Percentiles rank a stretch among this genome's conserved stretches.
Evolutionary conservation across 2,888 invertebrate species (phyloP).

Genomic region (Melinaea menophilus): DNA sequence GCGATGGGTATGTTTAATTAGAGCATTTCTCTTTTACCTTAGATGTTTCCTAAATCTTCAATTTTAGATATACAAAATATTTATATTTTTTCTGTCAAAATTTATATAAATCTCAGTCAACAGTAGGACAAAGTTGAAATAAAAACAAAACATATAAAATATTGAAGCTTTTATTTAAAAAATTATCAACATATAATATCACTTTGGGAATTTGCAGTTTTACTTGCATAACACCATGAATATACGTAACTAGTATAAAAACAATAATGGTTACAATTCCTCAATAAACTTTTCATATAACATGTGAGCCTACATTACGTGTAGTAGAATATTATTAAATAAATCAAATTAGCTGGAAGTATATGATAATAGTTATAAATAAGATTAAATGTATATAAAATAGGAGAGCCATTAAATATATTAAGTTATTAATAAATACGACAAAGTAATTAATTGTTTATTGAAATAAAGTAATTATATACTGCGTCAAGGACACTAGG

Average conservation of each 20-base stretch:
- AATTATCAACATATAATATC: conserved; percentile 77
- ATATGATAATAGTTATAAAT: conserved; percentile 9
- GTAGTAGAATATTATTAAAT: conserved; percentile 27
- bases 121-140: conserved; percentile 4
- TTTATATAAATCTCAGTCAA: too few relatives aligned
- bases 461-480: too few relatives aligned
- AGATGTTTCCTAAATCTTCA: too few relatives aligned
- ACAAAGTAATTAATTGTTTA: too few relatives aligned
- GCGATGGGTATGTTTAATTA: too few relatives aligned
- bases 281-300: conserved; percentile 41
- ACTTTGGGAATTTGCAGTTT: conserved; percentile 77
- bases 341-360: conserved; percentile 32
- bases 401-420: background rate
- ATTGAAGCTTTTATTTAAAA: conserved; percentile 79
- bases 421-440: too few relatives aligned
- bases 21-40: too few relatives aligned
- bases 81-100: too few relatives aligned
- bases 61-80: too few relatives aligned
- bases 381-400: conserved; percentile 6
- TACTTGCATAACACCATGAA: conserved; percentile 73
- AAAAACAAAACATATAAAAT: conserved; percentile 57
- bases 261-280: conserved; percentile 70
- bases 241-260: conserved; percentile 67
- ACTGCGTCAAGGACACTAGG: too few relatives aligned
- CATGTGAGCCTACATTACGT: conserved; percentile 29